Base-by-base conservation (phyloP, 2,113 vertebrate genomes). In the Trematocara unimaculatum region DNA sequence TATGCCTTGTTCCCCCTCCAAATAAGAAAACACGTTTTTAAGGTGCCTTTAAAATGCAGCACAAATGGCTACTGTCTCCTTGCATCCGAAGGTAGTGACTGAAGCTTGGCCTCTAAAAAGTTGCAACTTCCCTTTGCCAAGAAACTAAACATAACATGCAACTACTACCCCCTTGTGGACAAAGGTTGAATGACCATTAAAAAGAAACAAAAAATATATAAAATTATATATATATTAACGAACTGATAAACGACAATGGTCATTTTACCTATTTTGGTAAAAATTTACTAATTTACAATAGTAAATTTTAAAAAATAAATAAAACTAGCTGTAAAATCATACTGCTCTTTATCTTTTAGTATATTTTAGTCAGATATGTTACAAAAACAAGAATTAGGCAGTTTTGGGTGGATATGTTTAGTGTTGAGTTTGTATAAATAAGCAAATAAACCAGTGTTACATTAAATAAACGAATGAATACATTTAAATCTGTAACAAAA, bases 121-220 rank as follows among this genome's bases (percentile, higher is more conserved):
- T 26, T 84, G 82, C 7, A 90, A 35, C 13, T 4, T 7, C 35
- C 74, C 79, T 90, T 87, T 78, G 88, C 3, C 8, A 11, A 17
- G 12, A 42, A 9, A 60, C 26, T 47, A n/a, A 12, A 81, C 91
- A 78, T 3, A 42, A 77, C 54, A 18, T 83, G 91, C 60, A 87
- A 20, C 56, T 94, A 88, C 92, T 91, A 17, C 96, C 96, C 83
- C 89, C 95, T 93, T 58, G 94, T 95, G 96, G 95, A 67, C 40
- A 31, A 42, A 55, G 18, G 3, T 3, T 6, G 58, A 86, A 56
- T 13, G 1, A 6, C 35, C 1, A 8, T 40, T 38, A 3, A 23
- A 35, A 38, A 35, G 17, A 0, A 35, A 64, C 35, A 3, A 35
- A n/a, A 15, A 0, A 7, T 0, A 13, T 3, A 58, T 17, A 33